Conservation (phyloP, 2,113 vertebrate species). For the Malurus cyaneus region DNA sequence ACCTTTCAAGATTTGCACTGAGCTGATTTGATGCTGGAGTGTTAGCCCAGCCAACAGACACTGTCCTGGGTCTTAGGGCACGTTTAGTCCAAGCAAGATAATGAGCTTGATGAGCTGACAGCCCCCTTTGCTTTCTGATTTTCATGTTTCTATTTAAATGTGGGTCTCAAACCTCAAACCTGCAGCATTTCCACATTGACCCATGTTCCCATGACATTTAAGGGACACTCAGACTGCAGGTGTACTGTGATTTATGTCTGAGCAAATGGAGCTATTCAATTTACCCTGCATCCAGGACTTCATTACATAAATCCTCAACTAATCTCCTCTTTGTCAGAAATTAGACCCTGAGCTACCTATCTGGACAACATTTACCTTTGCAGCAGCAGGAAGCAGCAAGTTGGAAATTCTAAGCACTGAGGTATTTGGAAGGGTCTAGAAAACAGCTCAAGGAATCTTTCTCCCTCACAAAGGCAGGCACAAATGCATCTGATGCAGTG, state of each 20-base stretch:
- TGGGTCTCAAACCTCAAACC: conserved; percentile 20
- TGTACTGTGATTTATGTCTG: conserved; percentile 31
- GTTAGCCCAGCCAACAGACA: background rate
- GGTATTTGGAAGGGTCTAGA: background rate
- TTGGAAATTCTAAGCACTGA: background rate
- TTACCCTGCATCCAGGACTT: background rate
- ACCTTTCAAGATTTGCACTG: background rate
- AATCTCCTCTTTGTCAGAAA: conserved; percentile 27
- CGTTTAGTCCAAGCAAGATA: background rate
- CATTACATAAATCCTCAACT: conserved; percentile 40
- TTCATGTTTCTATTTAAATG: background rate
- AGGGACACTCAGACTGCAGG: conserved; percentile 35
- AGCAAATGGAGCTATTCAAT: conserved; percentile 38
- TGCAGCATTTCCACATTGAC: conserved; percentile 2
- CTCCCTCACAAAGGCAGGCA: background rate
- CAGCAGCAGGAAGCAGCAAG: background rate
- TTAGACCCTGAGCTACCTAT: background rate
- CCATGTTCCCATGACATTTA: conserved; percentile 28
- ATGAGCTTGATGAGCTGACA: background rate
- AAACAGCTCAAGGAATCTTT: background rate
- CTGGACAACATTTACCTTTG: background rate
- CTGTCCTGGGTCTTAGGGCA: background rate
- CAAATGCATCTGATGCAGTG: background rate
- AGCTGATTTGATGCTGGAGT: background rate
- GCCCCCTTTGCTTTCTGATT: background rate